Percentiles rank a stretch among this genome's conserved stretches.
These are phyloP conservation scores for Lathamus discolor DNA, from an alignment of 2,113 vertebrate genomes.

Conservation along the genomic window DNA sequence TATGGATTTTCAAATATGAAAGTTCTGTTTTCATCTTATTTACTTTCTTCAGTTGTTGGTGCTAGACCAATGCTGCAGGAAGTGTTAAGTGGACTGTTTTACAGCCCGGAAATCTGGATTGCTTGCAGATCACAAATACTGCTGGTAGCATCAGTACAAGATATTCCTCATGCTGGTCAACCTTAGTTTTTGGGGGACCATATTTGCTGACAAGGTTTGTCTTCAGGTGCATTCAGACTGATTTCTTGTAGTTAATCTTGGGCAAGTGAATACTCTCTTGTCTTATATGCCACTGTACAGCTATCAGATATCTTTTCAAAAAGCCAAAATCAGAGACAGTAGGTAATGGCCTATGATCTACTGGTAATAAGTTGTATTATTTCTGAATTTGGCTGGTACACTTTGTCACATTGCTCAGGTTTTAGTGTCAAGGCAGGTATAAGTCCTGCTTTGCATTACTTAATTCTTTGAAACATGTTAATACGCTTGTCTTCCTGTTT, in stretches of 20 bases:
- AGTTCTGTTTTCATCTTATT: neutral
- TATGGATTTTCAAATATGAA: neutral
- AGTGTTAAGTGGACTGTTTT: neutral
- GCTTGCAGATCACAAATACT: neutral
- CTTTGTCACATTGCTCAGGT: neutral
- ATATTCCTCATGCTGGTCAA: neutral
- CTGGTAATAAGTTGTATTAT: neutral
- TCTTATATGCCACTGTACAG: neutral
- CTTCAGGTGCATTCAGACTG: neutral
- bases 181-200: neutral
- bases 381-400: neutral
- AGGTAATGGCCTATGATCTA: neutral
- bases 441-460: neutral
- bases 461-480: neutral
- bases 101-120: neutral
- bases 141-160: neutral
- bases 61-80: neutral
- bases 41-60: neutral
- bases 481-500: neutral
- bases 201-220: neutral
- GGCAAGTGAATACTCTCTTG: neutral
- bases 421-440: neutral
- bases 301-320: neutral
- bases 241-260: neutral
- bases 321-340: neutral